phyloP scores from a whole-genome alignment of 2,113 vertebrate genomes.

The Etheostoma spectabile region DNA sequence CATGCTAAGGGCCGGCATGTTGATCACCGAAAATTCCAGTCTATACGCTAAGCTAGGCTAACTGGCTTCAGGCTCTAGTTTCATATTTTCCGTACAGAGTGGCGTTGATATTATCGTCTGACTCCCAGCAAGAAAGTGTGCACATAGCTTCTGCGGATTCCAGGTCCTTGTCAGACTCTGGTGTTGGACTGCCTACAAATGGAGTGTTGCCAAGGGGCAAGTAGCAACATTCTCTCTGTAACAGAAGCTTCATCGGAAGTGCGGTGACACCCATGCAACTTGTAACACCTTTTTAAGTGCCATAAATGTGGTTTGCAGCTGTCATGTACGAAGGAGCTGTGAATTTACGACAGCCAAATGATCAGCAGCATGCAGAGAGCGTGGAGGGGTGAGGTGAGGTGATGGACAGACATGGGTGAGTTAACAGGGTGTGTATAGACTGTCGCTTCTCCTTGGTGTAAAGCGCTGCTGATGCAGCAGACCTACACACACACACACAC shows the following conservation, averaged over 20 bases:
- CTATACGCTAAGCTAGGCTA: not conserved
- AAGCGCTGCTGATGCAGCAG: constrained; percentile 65
- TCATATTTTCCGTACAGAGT: not conserved
- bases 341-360: constrained; percentile 2
- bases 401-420: constrained; percentile 26
- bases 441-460: constrained; percentile 45
- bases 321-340: not conserved
- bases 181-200: not conserved
- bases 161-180: not conserved
- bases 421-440: constrained; percentile 13
- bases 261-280: not conserved
- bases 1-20: not conserved
- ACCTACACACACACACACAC: constrained; percentile 2
- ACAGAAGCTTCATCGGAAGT: constrained; percentile 3
- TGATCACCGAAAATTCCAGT: not conserved
- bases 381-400: constrained; percentile 10
- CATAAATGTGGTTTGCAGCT: not conserved
- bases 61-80: not conserved
- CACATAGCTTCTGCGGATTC: not conserved
- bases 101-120: not conserved
- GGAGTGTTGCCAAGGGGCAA: constrained; percentile 25
- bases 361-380: not conserved
- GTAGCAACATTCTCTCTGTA: constrained; percentile 17
- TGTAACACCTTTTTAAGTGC: not conserved
- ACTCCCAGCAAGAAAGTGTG: too few species aligned